Percentiles rank a stretch among this genome's conserved stretches.
Conservation (phyloP, 1,140 invertebrate genomes). For the Pachyrhynchus sulphureomaculatus region DNA sequence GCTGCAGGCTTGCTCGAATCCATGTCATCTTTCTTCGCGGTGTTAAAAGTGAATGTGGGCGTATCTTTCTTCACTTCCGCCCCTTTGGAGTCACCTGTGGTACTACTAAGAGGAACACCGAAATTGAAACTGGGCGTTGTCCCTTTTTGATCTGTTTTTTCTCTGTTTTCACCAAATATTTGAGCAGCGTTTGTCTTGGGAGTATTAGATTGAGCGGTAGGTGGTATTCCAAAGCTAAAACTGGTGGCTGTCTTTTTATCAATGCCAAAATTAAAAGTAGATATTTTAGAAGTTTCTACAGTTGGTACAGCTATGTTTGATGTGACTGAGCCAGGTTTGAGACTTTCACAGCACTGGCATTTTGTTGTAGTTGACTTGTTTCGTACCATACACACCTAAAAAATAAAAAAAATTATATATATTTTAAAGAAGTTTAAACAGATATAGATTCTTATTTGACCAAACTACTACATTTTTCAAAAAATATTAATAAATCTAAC, state of each 20-base stretch:
- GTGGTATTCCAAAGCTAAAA: slow-evolving; percentile 39
- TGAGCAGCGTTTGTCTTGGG: neutral
- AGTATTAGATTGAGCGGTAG: slow-evolving; percentile 4
- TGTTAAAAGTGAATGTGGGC: neutral
- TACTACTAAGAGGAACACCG: neutral
- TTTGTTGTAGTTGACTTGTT: slow-evolving; percentile 56
- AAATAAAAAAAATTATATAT: neutral
- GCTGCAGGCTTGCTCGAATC: no score
- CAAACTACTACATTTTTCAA: no score
- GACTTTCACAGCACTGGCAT: slow-evolving; percentile 56
- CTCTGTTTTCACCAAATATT: slow-evolving; percentile 16
- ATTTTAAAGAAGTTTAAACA: neutral
- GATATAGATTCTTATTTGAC: neutral
- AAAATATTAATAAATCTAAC: no score
- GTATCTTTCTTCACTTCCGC: neutral
- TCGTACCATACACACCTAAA: slow-evolving; percentile 55
- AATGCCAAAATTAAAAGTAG: slow-evolving; percentile 53
- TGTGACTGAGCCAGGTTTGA: slow-evolving; percentile 42
- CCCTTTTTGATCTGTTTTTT: neutral
- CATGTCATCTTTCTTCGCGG: no score
- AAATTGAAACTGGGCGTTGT: slow-evolving; percentile 4
- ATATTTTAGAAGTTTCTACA: slow-evolving; percentile 3
- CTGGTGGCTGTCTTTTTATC: slow-evolving; percentile 43
- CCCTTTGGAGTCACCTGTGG: neutral
- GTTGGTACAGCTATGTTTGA: neutral